These are phyloP conservation scores for Pogonomyrmex barbatus DNA, from an alignment of 1,140 invertebrate species.

Conservation along the genomic window DNA sequence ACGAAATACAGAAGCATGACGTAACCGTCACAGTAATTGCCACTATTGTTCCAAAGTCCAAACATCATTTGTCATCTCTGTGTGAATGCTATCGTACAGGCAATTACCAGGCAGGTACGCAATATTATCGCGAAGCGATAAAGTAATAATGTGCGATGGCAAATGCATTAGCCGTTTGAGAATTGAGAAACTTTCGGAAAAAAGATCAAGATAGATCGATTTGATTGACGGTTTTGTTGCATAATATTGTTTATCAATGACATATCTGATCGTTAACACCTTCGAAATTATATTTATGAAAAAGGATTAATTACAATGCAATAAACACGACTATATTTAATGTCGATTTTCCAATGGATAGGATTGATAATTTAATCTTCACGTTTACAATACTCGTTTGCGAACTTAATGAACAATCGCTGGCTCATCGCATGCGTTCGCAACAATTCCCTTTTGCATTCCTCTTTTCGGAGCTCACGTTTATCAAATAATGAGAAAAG, in stretches of 20 bases:
- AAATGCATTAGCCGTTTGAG: neutral
- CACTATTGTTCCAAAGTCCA: slow-evolving; percentile 68
- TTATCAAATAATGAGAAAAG: slow-evolving; percentile 36
- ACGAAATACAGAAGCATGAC: slow-evolving; percentile 27
- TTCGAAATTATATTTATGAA: neutral
- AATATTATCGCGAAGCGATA: neutral
- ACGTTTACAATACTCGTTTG: neutral
- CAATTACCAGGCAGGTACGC: slow-evolving; percentile 61
- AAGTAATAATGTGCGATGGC: neutral
- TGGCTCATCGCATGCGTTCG: neutral
- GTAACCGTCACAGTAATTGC: slow-evolving; percentile 66
- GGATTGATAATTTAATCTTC: slow-evolving; percentile 14
- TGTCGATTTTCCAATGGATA: neutral
- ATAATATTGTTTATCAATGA: neutral
- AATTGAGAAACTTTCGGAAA: neutral
- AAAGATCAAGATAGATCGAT: neutral
- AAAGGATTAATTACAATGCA: neutral
- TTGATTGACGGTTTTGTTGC: neutral
- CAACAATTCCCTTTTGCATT: neutral
- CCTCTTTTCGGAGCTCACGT: neutral
- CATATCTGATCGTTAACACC: neutral
- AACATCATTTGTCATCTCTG: slow-evolving; percentile 71
- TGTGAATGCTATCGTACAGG: slow-evolving; percentile 54
- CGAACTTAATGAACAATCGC: neutral
- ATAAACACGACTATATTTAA: neutral